These are phyloP conservation scores for Notocelia uddmanniana DNA, from an alignment of 2,888 invertebrate genomes.

Conservation along the genomic window DNA sequence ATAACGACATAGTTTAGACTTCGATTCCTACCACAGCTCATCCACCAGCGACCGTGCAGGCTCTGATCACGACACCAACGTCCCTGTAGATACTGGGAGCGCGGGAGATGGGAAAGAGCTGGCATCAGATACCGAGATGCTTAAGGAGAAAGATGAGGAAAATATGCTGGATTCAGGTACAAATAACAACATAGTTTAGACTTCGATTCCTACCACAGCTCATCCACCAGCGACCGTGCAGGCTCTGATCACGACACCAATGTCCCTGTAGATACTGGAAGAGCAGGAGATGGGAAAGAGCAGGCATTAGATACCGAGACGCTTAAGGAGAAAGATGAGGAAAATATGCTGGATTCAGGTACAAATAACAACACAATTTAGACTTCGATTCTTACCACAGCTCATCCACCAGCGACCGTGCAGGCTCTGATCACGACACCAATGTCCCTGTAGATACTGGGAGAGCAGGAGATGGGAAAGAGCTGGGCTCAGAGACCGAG, in stretches of 20 bases:
- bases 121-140: slow-evolving; percentile 38
- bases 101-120: slow-evolving; percentile 43
- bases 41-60: slow-evolving; percentile 17
- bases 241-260: neutral
- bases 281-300: slow-evolving; percentile 43
- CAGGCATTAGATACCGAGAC: slow-evolving; percentile 38
- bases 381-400: slow-evolving; percentile 81
- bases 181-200: slow-evolving; percentile 55
- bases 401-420: slow-evolving; percentile 44
- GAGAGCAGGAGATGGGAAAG: slow-evolving; percentile 43
- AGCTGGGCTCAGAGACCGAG: slow-evolving; percentile 35
- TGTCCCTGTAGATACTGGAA: slow-evolving; percentile 45
- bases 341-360: slow-evolving; percentile 80
- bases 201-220: slow-evolving; percentile 78
- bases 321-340: slow-evolving; percentile 67
- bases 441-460: slow-evolving; percentile 45
- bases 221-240: slow-evolving; percentile 36
- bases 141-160: slow-evolving; percentile 70
- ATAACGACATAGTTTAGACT: slow-evolving; percentile 60
- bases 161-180: slow-evolving; percentile 78
- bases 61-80: neutral
- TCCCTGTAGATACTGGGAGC: slow-evolving; percentile 46
- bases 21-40: slow-evolving; percentile 76
- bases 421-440: neutral
- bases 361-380: neutral